Base-by-base conservation (phyloP, 2,888 invertebrate genomes). In the Calameuta pallipes region DNA sequence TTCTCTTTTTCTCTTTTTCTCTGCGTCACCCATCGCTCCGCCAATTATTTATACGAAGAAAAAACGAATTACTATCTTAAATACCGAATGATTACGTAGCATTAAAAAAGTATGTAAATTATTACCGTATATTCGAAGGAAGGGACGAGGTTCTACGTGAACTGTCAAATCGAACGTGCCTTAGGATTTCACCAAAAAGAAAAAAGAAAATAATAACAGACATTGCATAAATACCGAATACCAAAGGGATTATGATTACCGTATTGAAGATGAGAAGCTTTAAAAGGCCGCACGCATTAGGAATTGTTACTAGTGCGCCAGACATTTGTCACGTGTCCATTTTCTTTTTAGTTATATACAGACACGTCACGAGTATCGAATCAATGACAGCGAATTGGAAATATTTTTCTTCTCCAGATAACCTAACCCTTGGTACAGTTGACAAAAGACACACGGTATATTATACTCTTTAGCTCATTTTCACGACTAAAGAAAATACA, bases 181-280 rank as follows among this genome's bases (percentile, higher is more conserved):
- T 56, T 56, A 23, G 56, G 56, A 56, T 56, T 56, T 56, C 23
- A 23, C 23, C 23, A 15, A 23, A 56, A 23, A 41, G 6, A 56
- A 56, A 56, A 56, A 56, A 23, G 15, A 23, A 9, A 23, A 56
- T 15, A 9, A 56, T 56, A 56, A 56, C 56, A 9, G 56, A 56
- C 79, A 76, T 76, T 79, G 78, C 79, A 79, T 80, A 75, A 78
- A 77, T 81, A 76, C 80, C 80, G 76, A 75, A 80, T 82, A 82
- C 82, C 83, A 83, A 83, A 83, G 82, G 83, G 81, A 80, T 81
- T 75, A 76, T 75, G 31, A 74, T 76, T 56, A 56, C 56, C 56
- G 56, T 56, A 56, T 23, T 56, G 9, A 56, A 6, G 23, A 56
- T 56, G 56, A 6, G 15, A 56, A 23, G 23, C 56, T 23, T 56